Evolutionary conservation across 2,888 invertebrate genomes (phyloP).

Genomic region (Plemyria rubiginata): DNA sequence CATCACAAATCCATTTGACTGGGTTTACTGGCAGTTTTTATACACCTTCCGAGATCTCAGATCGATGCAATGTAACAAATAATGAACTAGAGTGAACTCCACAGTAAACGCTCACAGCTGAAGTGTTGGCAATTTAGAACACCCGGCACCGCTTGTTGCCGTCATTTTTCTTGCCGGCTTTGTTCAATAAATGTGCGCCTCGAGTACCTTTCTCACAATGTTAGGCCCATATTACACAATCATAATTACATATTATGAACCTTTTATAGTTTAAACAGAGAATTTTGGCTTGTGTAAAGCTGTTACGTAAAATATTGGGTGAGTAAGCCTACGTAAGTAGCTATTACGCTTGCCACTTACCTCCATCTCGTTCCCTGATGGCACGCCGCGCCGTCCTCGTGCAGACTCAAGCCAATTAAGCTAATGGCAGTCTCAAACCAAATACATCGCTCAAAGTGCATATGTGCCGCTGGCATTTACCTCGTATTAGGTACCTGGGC

Average conservation of each 20-base stretch:
- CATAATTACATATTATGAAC: conserved; percentile 53
- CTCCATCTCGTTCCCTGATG: conserved; percentile 18
- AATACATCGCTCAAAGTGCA: conserved; percentile 18
- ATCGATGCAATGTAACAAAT: conserved; percentile 72
- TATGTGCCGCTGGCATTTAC: conserved; percentile 18
- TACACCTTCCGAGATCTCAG: conserved; percentile 53
- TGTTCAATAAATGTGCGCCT: conserved; percentile 74
- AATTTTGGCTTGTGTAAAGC: conserved; percentile 23
- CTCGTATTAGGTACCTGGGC: not conserved
- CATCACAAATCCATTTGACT: conserved; percentile 38
- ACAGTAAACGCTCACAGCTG: conserved; percentile 66
- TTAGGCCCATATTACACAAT: conserved; percentile 63
- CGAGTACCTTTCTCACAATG: conserved; percentile 65
- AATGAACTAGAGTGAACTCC: conserved; percentile 72
- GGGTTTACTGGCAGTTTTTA: conserved; percentile 43
- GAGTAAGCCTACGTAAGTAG: conserved; percentile 22
- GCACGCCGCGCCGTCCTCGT: conserved; percentile 19
- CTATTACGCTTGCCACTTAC: conserved; percentile 27
- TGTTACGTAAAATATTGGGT: conserved; percentile 30
- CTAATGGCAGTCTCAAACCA: conserved; percentile 28
- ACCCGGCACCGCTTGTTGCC: conserved; percentile 74
- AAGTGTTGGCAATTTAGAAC: conserved; percentile 77
- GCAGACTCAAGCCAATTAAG: conserved; percentile 28
- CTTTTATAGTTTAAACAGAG: conserved; percentile 39
- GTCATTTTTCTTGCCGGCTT: conserved; percentile 76